A percentile compares a stretch with the other conserved stretches of the same genome.
These are phyloP conservation scores for Orthosia gothica DNA, from an alignment of 2,888 invertebrate species.

Conservation along the genomic window DNA sequence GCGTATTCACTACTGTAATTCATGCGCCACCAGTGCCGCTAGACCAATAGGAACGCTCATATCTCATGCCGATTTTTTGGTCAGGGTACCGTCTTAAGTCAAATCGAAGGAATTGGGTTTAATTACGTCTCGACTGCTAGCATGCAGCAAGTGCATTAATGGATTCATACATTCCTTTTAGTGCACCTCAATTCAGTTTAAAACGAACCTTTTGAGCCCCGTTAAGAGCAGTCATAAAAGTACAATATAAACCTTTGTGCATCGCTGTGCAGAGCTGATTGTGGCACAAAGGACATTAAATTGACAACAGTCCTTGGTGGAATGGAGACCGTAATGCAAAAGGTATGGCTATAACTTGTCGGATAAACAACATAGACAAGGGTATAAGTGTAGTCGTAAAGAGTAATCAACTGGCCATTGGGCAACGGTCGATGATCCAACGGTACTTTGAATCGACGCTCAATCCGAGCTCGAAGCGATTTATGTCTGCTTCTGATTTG, in stretches of 20 bases:
- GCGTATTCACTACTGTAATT: too few species aligned
- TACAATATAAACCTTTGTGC: slow-evolving; percentile 59
- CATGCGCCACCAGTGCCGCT: too few species aligned
- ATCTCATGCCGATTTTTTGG: too few species aligned
- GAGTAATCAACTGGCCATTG: slow-evolving; percentile 64
- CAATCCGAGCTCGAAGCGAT: slow-evolving; percentile 74
- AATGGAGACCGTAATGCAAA: slow-evolving; percentile 30
- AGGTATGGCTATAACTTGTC: slow-evolving; percentile 31
- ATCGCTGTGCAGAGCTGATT: slow-evolving; percentile 50
- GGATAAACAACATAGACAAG: slow-evolving; percentile 34
- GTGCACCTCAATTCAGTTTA: slow-evolving; percentile 52
- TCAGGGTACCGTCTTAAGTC: too few species aligned
- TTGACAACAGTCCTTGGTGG: slow-evolving; percentile 47
- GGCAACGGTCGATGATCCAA: slow-evolving; percentile 75
- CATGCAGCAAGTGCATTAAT: slow-evolving; percentile 28
- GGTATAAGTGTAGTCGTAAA: slow-evolving; percentile 29
- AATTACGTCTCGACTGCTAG: not conserved
- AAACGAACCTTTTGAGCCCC: slow-evolving; percentile 31
- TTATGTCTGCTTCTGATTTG: slow-evolving; percentile 61
- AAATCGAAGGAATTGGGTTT: slow-evolving; percentile 10
- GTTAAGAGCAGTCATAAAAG: slow-evolving; percentile 47
- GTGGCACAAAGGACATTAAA: slow-evolving; percentile 53
- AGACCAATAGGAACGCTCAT: too few species aligned
- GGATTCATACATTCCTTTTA: slow-evolving; percentile 40
- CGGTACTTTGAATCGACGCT: slow-evolving; percentile 79